Base-by-base conservation (phyloP, 53 echinoderm and acorn worm genomes). In the Astropecten irregularis region DNA sequence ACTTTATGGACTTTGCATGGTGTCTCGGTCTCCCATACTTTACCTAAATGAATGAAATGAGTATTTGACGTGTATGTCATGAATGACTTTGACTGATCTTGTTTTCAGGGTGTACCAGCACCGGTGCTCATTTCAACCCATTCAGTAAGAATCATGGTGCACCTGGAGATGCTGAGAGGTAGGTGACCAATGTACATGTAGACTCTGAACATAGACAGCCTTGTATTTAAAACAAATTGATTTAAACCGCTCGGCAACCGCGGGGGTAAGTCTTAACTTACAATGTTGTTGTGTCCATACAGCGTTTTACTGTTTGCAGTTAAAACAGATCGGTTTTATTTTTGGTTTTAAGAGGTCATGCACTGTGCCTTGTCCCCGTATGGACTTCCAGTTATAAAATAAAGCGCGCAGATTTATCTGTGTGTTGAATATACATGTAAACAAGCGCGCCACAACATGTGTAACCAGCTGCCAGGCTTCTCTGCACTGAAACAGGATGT, bases 91-190 rank as follows among this genome's bases (percentile, higher is more conserved):
- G 35, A 26, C 33, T 69, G 42, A 7, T 55, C 35, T 19, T 68
- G 6, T 29, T 40, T 21, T 40, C 68, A 96, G 96, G 96, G 9
- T 96, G 96, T 36, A 69, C 86, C 30, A 93, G 93, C 74, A 91
- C 96, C 65, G 96, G 96, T 23, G 50, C 46, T 11, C 96, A 96
- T 47, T 96, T 96, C 87, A 96, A 96, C 64, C 96, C 96, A 49
- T 14, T 49, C 15, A 50, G 68, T 2, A 93, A 91, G 54, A 67
- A 11, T 16, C 96, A 96, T 42, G 96, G 93, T 27, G 96, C 79
- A 55, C 96, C 96, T 20, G 68, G 34, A 56, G 96, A 96, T 85
- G 87, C 83, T 39, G 47, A 40, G 4, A 93, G 96, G 92, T 91
- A 58, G 34, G 68, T 49, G 3, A 14, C 3, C 3, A 9, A 27